A percentile compares a stretch with the other conserved stretches of the same genome.
phyloP scores from a whole-genome alignment of 2,113 vertebrate genomes.

The Ameiurus melas region DNA sequence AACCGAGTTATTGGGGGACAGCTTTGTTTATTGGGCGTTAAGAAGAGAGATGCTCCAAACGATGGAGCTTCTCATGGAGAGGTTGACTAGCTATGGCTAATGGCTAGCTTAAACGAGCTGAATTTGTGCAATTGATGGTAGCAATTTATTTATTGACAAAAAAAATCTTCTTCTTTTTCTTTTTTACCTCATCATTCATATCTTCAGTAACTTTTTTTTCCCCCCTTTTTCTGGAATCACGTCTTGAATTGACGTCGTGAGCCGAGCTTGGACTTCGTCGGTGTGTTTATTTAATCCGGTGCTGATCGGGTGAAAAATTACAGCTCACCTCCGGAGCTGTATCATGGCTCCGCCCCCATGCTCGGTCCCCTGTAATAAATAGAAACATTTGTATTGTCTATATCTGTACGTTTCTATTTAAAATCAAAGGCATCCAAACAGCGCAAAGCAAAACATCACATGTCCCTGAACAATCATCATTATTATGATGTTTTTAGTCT shows the following conservation, averaged over 20 bases:
- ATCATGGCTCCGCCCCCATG: constrained; percentile 24
- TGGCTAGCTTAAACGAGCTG: no score
- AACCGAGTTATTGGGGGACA: no score
- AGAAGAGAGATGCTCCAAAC: no score
- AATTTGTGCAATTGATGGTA: neutral
- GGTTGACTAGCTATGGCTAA: no score
- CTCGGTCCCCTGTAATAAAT: constrained; percentile 56
- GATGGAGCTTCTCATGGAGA: no score
- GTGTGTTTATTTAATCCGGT: neutral
- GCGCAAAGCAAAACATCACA: constrained; percentile 28
- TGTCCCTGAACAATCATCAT: neutral
- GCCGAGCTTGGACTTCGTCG: neutral
- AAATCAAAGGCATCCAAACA: constrained; percentile 45
- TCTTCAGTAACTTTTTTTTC: neutral
- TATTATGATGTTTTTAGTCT: neutral
- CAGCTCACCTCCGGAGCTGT: constrained; percentile 54
- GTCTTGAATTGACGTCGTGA: neutral
- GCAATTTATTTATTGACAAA: neutral
- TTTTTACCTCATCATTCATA: neutral
- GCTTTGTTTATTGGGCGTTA: no score
- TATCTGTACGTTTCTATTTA: neutral
- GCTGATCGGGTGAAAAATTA: neutral
- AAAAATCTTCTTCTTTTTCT: neutral
- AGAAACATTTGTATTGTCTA: neutral
- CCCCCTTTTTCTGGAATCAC: neutral